Evolutionary conservation across 2,888 invertebrate species (phyloP).

Genomic region (Callimorpha dominula): DNA sequence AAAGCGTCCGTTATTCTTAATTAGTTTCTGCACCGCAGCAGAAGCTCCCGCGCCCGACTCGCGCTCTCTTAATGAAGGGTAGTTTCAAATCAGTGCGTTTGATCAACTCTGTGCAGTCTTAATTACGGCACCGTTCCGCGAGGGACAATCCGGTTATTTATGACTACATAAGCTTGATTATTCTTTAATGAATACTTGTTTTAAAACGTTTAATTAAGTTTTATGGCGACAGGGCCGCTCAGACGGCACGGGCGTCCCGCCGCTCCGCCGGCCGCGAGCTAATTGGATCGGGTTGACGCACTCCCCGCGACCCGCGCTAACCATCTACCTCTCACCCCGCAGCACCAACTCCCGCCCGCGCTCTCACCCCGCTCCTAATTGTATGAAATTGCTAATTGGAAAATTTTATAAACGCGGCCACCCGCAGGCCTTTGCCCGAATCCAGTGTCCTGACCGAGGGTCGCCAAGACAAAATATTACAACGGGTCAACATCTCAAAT

Average conservation of each 20-base stretch:
- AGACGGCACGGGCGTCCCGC: conserved; percentile 79
- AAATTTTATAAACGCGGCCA: conserved; percentile 86
- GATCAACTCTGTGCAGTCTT: conserved; percentile 87
- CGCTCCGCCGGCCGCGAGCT: conserved; percentile 85
- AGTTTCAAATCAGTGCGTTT: conserved; percentile 87
- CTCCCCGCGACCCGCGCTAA: conserved; percentile 66
- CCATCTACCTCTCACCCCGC: conserved; percentile 57
- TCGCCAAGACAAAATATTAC: conserved; percentile 65
- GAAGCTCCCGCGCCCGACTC: conserved; percentile 78
- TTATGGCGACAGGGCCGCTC: conserved; percentile 86
- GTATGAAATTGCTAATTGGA: conserved; percentile 87
- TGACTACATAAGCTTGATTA: conserved; percentile 88
- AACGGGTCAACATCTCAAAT: conserved; percentile 60
- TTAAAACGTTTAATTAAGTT: conserved; percentile 88
- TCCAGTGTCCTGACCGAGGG: conserved; percentile 61
- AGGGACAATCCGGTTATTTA: conserved; percentile 87
- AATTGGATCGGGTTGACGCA: conserved; percentile 87
- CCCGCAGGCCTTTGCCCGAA: conserved; percentile 76
- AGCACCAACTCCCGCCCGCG: conserved; percentile 48
- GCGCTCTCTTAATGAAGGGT: conserved; percentile 86
- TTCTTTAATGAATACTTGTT: conserved; percentile 88
- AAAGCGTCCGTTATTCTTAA: conserved; percentile 87
- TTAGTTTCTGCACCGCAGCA: conserved; percentile 87
- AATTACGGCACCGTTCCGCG: conserved; percentile 86
- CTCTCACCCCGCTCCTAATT: conserved; percentile 79